Conservation (phyloP, 1,140 invertebrate genomes). For the Nymphalis io region DNA sequence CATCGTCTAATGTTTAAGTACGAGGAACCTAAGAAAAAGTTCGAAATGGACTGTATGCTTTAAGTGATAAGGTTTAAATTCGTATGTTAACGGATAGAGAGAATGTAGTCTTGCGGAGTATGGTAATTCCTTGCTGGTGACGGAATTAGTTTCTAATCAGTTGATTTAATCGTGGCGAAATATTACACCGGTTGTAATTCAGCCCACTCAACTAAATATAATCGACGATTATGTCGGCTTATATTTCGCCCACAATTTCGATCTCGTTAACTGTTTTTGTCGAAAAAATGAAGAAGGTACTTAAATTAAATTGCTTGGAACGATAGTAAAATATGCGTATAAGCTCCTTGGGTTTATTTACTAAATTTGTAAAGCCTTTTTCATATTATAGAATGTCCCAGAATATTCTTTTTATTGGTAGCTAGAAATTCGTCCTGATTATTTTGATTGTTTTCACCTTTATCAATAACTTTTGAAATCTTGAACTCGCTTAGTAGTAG, state of each 20-base stretch:
- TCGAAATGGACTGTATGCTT: conserved; percentile 20
- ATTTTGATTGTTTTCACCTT: no score
- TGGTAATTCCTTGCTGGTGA: conserved; percentile 42
- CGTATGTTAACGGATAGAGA: conserved; percentile 5
- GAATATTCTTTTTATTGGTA: no score
- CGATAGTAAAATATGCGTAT: no score
- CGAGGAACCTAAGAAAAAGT: neutral
- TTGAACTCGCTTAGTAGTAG: no score
- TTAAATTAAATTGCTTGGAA: neutral
- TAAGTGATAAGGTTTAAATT: conserved; percentile 25
- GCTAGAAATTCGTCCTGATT: no score
- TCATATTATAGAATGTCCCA: no score
- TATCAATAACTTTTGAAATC: no score
- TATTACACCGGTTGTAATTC: conserved; percentile 22
- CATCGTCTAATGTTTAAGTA: conserved; percentile 10
- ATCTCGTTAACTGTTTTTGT: neutral
- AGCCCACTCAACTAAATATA: conserved; percentile 11
- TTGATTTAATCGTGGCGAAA: conserved; percentile 52
- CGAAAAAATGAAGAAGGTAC: neutral
- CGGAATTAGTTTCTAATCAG: conserved; percentile 58
- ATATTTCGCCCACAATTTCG: neutral
- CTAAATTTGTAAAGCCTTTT: no score
- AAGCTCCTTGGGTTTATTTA: no score
- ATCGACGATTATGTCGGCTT: neutral
- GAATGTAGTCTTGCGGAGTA: conserved; percentile 32